Evolutionary conservation across 2,113 vertebrate species (phyloP).

Genomic region (Scartelaos histophorus): DNA sequence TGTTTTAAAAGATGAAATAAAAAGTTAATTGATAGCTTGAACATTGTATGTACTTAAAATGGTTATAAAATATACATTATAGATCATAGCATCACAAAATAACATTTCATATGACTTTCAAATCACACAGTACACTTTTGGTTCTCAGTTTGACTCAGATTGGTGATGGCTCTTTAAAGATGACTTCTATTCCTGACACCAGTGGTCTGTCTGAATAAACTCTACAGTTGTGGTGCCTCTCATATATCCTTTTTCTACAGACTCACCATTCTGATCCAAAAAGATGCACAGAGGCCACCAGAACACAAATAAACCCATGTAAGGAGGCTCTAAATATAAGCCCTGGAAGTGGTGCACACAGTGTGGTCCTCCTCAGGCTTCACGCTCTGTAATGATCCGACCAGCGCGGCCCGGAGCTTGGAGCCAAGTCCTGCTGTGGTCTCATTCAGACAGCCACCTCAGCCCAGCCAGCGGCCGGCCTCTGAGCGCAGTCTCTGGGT

Average conservation of each 20-base stretch:
- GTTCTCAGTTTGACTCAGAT: background rate
- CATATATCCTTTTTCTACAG: constrained; percentile 17
- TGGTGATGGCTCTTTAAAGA: constrained; percentile 3
- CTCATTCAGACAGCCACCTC: constrained; percentile 72
- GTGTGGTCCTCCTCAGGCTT: constrained; percentile 69
- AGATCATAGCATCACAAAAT: no score
- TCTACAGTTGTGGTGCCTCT: constrained; percentile 38
- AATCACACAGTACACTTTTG: constrained; percentile 9
- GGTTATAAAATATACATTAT: no score
- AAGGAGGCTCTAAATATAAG: constrained; percentile 33
- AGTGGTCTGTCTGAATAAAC: constrained; percentile 41
- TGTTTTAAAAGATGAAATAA: no score
- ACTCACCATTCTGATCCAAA: background rate
- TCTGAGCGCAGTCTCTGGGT: constrained; percentile 66
- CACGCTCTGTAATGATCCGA: constrained; percentile 70
- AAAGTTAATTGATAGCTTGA: no score
- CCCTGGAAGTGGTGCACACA: constrained; percentile 43
- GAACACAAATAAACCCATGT: constrained; percentile 31
- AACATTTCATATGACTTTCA: background rate
- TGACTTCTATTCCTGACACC: constrained; percentile 48
- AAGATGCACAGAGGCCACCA: constrained; percentile 35
- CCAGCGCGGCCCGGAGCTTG: constrained; percentile 61
- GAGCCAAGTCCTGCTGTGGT: constrained; percentile 71
- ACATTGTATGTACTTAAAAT: no score
- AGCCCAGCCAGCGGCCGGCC: constrained; percentile 13